Base-by-base conservation (phyloP, 2,888 invertebrate species). In the Hesperia comma region DNA sequence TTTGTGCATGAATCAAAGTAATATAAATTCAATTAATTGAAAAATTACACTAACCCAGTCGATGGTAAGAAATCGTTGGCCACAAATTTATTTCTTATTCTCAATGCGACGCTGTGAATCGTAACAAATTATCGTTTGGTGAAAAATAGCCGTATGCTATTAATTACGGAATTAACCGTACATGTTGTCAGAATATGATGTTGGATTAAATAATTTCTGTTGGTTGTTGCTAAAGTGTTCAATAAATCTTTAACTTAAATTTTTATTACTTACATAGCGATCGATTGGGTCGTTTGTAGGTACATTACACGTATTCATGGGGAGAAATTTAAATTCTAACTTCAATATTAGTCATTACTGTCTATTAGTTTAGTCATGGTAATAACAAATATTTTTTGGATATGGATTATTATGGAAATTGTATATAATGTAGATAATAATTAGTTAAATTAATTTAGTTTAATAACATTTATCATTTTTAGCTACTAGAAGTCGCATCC, bases 11-110 rank as follows among this genome's bases (percentile, higher is more conserved):
- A 83, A 87, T 89, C 87, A 85, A 85, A 75, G 79, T 83, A 81
- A 87, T 80, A 87, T 81, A 80, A 77, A 82, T 84, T 83, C 77
- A 76, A 79, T 84, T 86, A 88, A 88, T 86, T 84, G 86, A 86
- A 86, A 84, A 86, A 68, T 71, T 69, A 70, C 60, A 17, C 21
- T 37, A 57, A 57, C n/a, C 33, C n/a, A 41, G n/a, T 61, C 58
- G 57, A 53, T 58, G 17, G 64, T 58, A 58, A 51, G 57, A 64
- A 57, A 53, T 51, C 17, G 41, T 40, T 58, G 58, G 21, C 63
- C 46, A 46, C 46, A 19, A 32, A 51, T 63, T 63, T 58, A 64
- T 64, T 32, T 64, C 51, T 64, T 63, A 63, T 64, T 64, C 58
- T 21, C 14, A 64, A 21, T 61, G 51, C 61, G 32, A 53, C 37